Conservation (phyloP, 1,140 invertebrate genomes). For the Holcopasites calliopsidis region DNA sequence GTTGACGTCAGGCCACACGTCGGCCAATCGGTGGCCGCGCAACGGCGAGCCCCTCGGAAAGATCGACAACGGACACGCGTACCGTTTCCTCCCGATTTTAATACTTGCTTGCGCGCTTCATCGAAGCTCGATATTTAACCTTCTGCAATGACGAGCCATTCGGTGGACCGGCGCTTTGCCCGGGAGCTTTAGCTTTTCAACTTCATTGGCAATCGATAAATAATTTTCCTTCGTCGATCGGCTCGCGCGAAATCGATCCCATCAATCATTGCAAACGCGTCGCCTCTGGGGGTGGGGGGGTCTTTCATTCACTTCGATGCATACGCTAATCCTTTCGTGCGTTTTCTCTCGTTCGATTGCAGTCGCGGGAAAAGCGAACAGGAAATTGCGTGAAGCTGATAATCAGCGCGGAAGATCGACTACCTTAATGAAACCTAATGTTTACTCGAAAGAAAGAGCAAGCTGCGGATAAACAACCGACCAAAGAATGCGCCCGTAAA, state of each 20-base stretch:
- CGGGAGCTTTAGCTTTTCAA: background rate
- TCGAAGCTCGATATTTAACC: background rate
- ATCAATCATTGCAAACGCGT: background rate
- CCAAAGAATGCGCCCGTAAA: background rate
- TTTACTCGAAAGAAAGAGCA: background rate
- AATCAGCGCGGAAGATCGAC: too few relatives aligned
- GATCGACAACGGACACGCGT: constrained; percentile 5
- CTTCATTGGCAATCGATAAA: too few relatives aligned
- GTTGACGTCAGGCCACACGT: constrained; percentile 43
- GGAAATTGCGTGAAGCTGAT: too few relatives aligned
- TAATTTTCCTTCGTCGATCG: background rate
- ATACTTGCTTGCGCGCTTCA: background rate
- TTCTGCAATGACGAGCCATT: background rate
- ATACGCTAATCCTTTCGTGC: too few relatives aligned
- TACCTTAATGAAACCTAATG: too few relatives aligned
- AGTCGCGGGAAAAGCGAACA: too few relatives aligned
- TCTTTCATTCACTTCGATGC: too few relatives aligned
- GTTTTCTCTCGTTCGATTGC: too few relatives aligned
- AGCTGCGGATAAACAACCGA: background rate
- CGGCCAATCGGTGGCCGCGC: constrained; percentile 35
- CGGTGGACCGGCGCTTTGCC: too few relatives aligned
- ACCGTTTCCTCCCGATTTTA: background rate
- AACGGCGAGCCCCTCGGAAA: constrained; percentile 33
- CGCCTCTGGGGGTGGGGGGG: too few relatives aligned
- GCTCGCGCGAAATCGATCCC: too few relatives aligned